Evolutionary conservation across 2,113 vertebrate genomes (phyloP), one percentile per base, ranked within the genome.

Genomic region (Petromus typicus): DNA sequence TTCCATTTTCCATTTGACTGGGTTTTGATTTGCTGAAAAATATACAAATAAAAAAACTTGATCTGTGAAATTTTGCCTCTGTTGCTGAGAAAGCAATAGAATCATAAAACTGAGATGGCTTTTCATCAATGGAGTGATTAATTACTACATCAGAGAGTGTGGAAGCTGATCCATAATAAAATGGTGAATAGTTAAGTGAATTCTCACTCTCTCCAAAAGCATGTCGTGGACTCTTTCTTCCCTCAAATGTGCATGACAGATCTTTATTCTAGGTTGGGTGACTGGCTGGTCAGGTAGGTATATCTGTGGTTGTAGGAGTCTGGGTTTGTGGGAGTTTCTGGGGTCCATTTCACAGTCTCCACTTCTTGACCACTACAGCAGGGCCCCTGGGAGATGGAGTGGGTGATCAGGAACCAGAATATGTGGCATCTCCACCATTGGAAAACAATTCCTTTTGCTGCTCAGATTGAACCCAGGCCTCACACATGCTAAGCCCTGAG

Each of bases 61-160:
- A 23, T 67, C 25, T 57, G 40, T 83, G 79, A 57, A 69, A 69
- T 54, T 73, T 89, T 69, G 20, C 61, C 86, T 40, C 2, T 91
- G 1, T 79, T 84, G 63, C 86, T 75, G 37, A 89, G 87, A 90
- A 87, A 94, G 75, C 93, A 93, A 40, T 40, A 80, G 43, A 51
- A 11, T 43, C 51, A 7, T 78, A 61, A 86, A 61, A 48, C 2
- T 25, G 78, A 87, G 90, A 34, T 92, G 78, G 5, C 81, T 93
- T 96, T 95, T 93, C 64, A 45, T 94, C 80, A 54, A 59, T 91
- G 79, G 78, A 88, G 76, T 92, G 96, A 96, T 96, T 95, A 85
- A 95, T 92, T 79, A 73, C 71, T 85, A 57, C 37, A 7, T 59
- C 40, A 40, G 54, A 79, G 56, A 34, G 30, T 43, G 1, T 54